Evolutionary conservation across 2,113 vertebrate species (phyloP), one percentile per base, ranked within the genome.

Genomic region (Gavialis gangeticus): DNA sequence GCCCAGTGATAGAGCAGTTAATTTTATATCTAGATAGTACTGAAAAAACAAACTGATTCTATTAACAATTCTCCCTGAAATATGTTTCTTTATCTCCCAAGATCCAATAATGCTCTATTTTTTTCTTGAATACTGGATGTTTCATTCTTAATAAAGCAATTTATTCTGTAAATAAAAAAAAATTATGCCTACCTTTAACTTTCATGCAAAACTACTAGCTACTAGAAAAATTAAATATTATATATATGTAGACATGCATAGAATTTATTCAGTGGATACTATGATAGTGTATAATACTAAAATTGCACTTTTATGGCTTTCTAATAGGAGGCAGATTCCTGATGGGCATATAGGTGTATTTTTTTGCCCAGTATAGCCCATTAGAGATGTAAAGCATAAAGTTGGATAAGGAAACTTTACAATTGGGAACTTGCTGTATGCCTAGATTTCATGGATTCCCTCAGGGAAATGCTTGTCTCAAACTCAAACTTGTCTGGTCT

Each of bases 21-120:
- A 93, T 92, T 96, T 96, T 92, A 91, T 89, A 91, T 87, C 57
- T 64, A 14, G 12, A 4, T 69, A 84, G 59, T 85, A 91, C 59
- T 88, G 54, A 75, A 91, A 46, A 93, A 94, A 79, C 87, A 89
- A 82, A 90, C 77, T 85, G 22, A 67, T 90, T 87, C 82, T 90
- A 95, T 77, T 84, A 82, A 90, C 16, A 76, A 88, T 63, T 17
- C 60, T 73, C 80, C n/a, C 27, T 59, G 64, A 67, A 57, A 34
- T 27, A 0, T 91, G 64, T 84, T 94, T 89, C 64, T 9, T 2
- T 87, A 91, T 82, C 54, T 57, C 63, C 10, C 2, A 58, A 81
- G 56, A 87, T 83, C 75, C 89, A 60, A 89, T 24, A 7, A 75
- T 83, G 90, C 85, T 30, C 80, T 11, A 4, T 76, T 57, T 24